These are phyloP conservation scores for Cyphotilapia sp. DNA, from an alignment of 2,113 vertebrate species.

Conservation along the genomic window DNA sequence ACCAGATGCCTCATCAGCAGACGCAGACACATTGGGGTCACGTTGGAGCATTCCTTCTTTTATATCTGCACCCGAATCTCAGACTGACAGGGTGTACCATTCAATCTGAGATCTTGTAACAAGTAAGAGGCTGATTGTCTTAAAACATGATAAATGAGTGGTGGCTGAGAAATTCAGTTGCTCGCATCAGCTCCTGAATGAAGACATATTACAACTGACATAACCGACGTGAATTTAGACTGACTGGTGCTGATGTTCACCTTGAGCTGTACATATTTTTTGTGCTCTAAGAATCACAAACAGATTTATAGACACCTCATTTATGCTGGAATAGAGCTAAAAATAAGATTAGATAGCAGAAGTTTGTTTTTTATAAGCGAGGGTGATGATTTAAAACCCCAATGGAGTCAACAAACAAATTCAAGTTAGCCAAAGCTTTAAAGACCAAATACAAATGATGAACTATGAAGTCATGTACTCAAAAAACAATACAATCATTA, in stretches of 20 bases:
- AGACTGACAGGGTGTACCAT: slow-evolving; percentile 1
- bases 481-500: not conserved
- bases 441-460: not conserved
- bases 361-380: not conserved
- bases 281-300: not conserved
- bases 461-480: not conserved
- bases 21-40: slow-evolving; percentile 61
- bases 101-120: not conserved
- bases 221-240: not conserved
- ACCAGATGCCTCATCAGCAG: slow-evolving; percentile 56
- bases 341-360: not conserved
- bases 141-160: slow-evolving; percentile 10
- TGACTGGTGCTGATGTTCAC: not conserved
- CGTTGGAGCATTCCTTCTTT: slow-evolving; percentile 7
- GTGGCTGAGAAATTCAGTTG: not conserved
- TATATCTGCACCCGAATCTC: not conserved
- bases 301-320: not conserved
- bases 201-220: not conserved
- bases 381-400: not conserved
- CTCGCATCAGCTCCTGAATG: not conserved
- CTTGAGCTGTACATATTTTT: not conserved
- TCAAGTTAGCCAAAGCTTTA: not conserved
- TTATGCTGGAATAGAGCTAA: not conserved
- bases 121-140: not conserved
- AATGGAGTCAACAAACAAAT: not conserved